phyloP scores from a whole-genome alignment of 2,888 invertebrate species.

The Gastrophysa polygoni region DNA sequence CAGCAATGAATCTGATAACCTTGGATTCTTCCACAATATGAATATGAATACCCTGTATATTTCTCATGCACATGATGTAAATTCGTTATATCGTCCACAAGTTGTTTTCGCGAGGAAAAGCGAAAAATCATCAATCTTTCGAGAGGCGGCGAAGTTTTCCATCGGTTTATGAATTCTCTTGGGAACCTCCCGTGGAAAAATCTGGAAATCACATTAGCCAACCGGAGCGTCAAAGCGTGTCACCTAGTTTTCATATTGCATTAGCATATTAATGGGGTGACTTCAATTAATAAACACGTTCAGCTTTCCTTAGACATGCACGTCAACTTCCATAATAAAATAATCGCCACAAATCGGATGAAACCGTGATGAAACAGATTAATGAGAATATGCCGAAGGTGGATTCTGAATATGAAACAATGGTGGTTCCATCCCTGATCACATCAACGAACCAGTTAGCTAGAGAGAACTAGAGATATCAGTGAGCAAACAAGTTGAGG shows the following conservation, averaged over 20 bases:
- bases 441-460: no score
- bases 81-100: no score
- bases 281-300: constrained; percentile 18
- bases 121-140: not conserved
- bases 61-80: no score
- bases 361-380: no score
- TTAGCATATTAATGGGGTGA: constrained; percentile 23
- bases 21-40: no score
- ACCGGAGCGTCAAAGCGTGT: not conserved
- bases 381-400: not conserved
- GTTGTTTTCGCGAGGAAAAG: not conserved
- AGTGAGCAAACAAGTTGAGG: no score
- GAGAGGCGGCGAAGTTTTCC: not conserved
- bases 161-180: not conserved
- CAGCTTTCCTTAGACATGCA: not conserved
- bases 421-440: not conserved
- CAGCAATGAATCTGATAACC: no score
- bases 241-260: constrained; percentile 6
- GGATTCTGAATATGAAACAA: not conserved
- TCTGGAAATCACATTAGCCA: not conserved
- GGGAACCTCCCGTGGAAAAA: not conserved
- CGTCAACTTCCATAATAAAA: not conserved
- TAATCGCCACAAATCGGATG: not conserved
- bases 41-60: no score
- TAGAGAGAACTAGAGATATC: no score